These are phyloP conservation scores for Euura lappo DNA, from an alignment of 1,140 invertebrate genomes.

Conservation along the genomic window DNA sequence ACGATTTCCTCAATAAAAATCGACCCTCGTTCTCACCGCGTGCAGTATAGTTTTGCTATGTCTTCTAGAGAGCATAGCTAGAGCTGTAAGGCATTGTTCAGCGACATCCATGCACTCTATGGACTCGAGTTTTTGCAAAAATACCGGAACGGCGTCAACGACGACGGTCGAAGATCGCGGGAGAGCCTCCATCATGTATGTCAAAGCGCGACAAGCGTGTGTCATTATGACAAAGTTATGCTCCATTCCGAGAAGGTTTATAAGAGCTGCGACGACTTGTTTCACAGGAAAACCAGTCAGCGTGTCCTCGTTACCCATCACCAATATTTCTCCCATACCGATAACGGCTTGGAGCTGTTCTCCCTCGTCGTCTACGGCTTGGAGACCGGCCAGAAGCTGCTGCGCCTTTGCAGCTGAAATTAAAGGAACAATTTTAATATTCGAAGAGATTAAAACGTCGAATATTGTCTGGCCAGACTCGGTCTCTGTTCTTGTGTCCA, in stretches of 20 bases:
- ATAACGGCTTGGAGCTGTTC: constrained; percentile 97
- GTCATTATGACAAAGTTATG: constrained; percentile 99
- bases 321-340: constrained; percentile 98
- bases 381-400: constrained; percentile 90
- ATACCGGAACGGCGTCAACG: constrained; percentile 95
- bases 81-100: constrained; percentile 93
- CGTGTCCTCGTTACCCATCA: constrained; percentile 99
- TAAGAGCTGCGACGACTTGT: constrained; percentile 95
- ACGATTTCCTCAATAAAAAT: constrained; percentile 11
- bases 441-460: too few species aligned
- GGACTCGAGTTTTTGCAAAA: constrained; percentile 93
- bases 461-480: neutral
- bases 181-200: constrained; percentile 99
- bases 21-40: constrained; percentile 62
- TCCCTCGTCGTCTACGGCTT: constrained; percentile 93
- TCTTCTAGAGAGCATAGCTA: constrained; percentile 95
- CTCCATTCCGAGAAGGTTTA: constrained; percentile 86
- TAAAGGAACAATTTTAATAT: constrained; percentile 36
- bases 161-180: constrained; percentile 96
- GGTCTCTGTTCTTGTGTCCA: neutral
- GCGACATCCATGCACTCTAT: constrained; percentile 99
- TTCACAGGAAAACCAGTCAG: constrained; percentile 97
- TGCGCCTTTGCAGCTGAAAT: constrained; percentile 88
- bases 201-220: constrained; percentile 96
- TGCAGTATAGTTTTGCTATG: constrained; percentile 97